Base-by-base conservation (phyloP, 2,888 invertebrate genomes). In the Suillia variegata region DNA sequence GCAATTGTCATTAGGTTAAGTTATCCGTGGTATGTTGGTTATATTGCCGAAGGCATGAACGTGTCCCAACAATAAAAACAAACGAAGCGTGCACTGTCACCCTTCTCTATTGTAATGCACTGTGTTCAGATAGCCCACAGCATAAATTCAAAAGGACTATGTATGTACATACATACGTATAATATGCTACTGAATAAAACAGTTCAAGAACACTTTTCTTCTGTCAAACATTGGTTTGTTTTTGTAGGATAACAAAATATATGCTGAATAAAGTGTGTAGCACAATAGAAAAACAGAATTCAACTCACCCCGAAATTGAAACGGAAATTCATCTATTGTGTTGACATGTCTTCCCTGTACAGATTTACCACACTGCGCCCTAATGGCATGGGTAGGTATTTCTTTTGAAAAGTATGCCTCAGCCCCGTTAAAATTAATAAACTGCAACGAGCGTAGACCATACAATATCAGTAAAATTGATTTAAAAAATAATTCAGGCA, bases 1-100 rank as follows among this genome's bases (percentile, higher is more conserved):
- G 68, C 69, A 75, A 75, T 75, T 75, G 74, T 76, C 74, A 73
- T 71, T 71, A 75, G 70, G 72, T 75, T 74, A 73, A 74, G 70
- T 70, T 73, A 71, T 74, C 69, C 65, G 34, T 47, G 50, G 51
- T 52, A 45, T 59, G 26, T 50, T 38, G 49, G 26, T 50, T 38
- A 45, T 48, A 49, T 49, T 45, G 58, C 58, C 38, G 45, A 22
- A 53, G 56, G 62, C 62, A 53, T 49, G 60, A 72, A 73, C 73
- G 73, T 73, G 75, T 71, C 71, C 71, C 64, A 74, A 73, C 75
- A 73, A 73, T 73, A 75, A 73, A 74, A 71, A 73, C 69, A 74
- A 73, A 69, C 67, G 70, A 71, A 71, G 67, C 74, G 73, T 70
- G 66, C 67, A 64, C 68, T 74, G 74, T 73, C 74, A 74, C 74